Evolutionary conservation across 2,113 vertebrate species (phyloP), one percentile per base, ranked within the genome.

Genomic region (Pipa parva): DNA sequence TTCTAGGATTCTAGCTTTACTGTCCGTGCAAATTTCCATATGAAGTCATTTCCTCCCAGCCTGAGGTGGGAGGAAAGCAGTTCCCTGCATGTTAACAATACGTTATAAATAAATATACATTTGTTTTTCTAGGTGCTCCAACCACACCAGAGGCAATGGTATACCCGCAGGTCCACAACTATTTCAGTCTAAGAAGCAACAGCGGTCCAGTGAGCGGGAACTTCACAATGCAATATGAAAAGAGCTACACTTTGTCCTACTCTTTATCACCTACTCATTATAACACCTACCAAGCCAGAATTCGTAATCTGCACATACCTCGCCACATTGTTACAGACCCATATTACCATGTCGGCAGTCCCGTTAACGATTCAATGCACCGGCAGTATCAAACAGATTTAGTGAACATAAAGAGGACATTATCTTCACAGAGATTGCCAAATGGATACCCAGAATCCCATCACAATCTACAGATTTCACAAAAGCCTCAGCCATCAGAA

Each of bases 371-470:
- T 78, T 48, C 48, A 45, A 27, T 78, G 52, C 57, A 71, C 17
- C 70, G 28, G 28, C 1, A 54, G 21, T 51, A 12, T 69, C 75
- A 83, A 72, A 77, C 33, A 58, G 73, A 77, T 75, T 39, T 71
- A 46, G 25, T 45, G 48, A 74, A 48, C 67, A 3, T n/a, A 15
- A 37, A 45, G 17, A 29, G 72, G 59, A 63, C 12, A 7, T 29
- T 4, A 7, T 36, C 37, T 37, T 48, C 56, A 67, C 54, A 49
- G 17, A 52, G 5, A 0, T 28, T 56, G 36, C 49, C 59, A n/a
- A 33, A 52, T 59, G 20, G 56, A 70, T 58, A 59, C 31, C 62
- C 77, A 59, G 75, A 71, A 79, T 75, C 79, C 72, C 79, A 71
- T 73, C 60, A 76, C 15, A 18, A 60, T 77, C 70, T 66, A 28